Base-by-base conservation (phyloP, 2,113 vertebrate species). In the Columbina picui region DNA sequence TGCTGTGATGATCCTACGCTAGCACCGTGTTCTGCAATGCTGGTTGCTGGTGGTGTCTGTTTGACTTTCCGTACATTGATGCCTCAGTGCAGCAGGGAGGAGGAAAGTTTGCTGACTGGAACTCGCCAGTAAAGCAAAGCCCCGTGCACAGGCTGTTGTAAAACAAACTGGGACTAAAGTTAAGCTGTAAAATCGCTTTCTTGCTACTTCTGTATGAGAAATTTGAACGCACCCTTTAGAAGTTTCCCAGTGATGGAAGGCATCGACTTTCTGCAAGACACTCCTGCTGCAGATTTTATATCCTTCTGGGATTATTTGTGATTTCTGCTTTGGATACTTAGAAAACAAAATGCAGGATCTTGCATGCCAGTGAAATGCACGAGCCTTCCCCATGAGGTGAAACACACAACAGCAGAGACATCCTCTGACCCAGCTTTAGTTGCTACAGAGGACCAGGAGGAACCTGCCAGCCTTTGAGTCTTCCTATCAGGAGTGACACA, bases 131-230 rank as follows among this genome's bases (percentile, higher is more conserved):
- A 52, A 50, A 64, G 86, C 63, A 73, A 63, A 82, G 65, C 52
- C 64, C 45, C 10, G 17, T 65, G 49, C 50, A 57, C 4, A 71
- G 53, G 22, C 7, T 68, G 45, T 56, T 49, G 49, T 38, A 77
- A 88, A 86, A 84, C 47, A 27, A 57, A 19, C 52, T 50, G 79
- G 1, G 7, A 77, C 36, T 23, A 52, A 68, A 84, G 69, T 26
- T 2, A 60, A 56, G 25, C 50, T 64, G 68, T 92, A 53, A 87
- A 91, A 93, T n/a, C 10, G 61, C 73, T 93, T 96, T 94, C 91
- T 94, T 94, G 95, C 52, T 96, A 70, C 77, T 95, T 94, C 89
- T 83, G 93, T 85, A 91, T 87, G 41, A 76, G 32, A 71, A 49
- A 85, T 75, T 41, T 73, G 41, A 94, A 69, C 26, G 22, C 10